A percentile compares a stretch with the other conserved stretches of the same genome.
Evolutionary conservation across 2,888 invertebrate species (phyloP).

Genomic region (Hydrotaea cyrtoneurina): DNA sequence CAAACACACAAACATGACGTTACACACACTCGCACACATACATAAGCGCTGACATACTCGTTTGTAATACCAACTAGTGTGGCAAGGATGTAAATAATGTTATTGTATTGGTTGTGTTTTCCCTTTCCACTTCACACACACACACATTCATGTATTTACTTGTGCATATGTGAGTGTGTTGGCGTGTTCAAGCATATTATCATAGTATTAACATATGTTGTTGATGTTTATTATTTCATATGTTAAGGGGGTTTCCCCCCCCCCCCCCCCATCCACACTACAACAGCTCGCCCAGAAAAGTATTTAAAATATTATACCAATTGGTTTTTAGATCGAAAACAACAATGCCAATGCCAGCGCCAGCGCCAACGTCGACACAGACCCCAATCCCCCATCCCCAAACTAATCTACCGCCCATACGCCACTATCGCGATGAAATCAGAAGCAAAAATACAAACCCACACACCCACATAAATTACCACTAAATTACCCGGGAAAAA

Average conservation of each 20-base stretch:
- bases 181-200: conserved; percentile 52
- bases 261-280: neutral
- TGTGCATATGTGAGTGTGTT: neutral
- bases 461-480: conserved; percentile 14
- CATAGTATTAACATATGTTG: conserved; percentile 51
- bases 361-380: neutral
- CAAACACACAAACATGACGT: no score
- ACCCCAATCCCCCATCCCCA: no score
- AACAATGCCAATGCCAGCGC: neutral
- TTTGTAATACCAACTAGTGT: neutral
- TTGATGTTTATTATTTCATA: conserved; percentile 34
- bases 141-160: neutral
- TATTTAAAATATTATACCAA: conserved; percentile 25
- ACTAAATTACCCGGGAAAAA: conserved; percentile 3
- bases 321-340: conserved; percentile 5
- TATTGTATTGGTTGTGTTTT: conserved; percentile 15
- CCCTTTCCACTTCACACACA: neutral
- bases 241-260: neutral
- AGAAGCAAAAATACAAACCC: neutral
- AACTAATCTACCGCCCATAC: no score
- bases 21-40: neutral
- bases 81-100: conserved; percentile 26
- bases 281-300: neutral
- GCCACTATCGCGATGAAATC: neutral
- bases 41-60: neutral